A percentile compares a stretch with the other conserved stretches of the same genome.
Conservation (phyloP, 2,888 invertebrate genomes). For the Thymelicus lineola region DNA sequence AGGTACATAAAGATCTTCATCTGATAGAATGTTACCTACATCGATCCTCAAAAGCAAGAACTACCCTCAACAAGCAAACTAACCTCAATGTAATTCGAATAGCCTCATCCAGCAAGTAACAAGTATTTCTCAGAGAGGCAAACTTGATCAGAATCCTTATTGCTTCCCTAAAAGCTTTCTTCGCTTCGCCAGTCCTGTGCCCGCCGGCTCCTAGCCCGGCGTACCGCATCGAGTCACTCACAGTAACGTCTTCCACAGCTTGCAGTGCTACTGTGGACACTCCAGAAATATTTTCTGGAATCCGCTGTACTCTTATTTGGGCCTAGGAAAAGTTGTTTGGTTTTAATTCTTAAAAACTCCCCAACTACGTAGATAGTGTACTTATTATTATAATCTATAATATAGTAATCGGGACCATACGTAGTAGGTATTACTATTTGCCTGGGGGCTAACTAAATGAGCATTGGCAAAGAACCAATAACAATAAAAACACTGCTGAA, state of each 20-base stretch:
- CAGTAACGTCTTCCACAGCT: constrained; percentile 66
- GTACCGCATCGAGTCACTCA: constrained; percentile 64
- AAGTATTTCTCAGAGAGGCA: constrained; percentile 76
- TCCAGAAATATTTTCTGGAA: constrained; percentile 75
- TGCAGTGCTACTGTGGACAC: constrained; percentile 69
- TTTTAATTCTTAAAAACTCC: too few relatives aligned
- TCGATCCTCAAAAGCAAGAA: too few relatives aligned
- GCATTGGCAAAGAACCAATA: too few relatives aligned
- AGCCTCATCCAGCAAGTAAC: constrained; percentile 68
- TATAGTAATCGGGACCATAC: too few relatives aligned
- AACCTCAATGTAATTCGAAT: constrained; percentile 73
- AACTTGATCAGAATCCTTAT: constrained; percentile 76
- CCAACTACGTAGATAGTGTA: too few relatives aligned
- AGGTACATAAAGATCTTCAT: too few relatives aligned
- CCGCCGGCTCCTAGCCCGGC: constrained; percentile 76
- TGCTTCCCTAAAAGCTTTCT: constrained; percentile 72
- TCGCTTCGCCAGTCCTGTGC: constrained; percentile 73
- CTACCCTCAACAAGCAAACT: neutral
- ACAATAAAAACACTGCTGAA: too few relatives aligned
- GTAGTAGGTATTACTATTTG: too few relatives aligned
- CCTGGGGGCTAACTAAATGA: too few relatives aligned
- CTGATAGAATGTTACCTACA: too few relatives aligned
- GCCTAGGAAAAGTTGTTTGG: constrained; percentile 55
- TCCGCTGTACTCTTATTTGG: constrained; percentile 71
- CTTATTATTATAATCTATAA: too few relatives aligned